Conservation (phyloP, 2,888 invertebrate species). For the Bhutanitis thaidina region DNA sequence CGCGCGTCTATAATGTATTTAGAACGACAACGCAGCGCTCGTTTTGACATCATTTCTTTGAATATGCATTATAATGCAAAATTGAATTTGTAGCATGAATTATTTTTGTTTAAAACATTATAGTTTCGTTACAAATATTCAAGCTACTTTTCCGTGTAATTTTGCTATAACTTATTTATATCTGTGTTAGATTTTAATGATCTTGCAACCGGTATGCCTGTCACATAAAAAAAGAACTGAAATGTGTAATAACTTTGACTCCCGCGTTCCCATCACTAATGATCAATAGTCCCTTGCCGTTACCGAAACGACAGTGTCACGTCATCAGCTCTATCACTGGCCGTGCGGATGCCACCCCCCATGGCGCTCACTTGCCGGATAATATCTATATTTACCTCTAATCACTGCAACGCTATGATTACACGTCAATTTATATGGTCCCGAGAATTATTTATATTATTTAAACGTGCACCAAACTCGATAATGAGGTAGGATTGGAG, state of each 20-base stretch:
- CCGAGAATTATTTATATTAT: constrained; percentile 70
- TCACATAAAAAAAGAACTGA: background rate
- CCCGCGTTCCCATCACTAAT: background rate
- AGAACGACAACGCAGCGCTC: no score
- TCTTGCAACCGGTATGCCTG: background rate
- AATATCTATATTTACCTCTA: constrained; percentile 75
- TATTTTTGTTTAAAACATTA: no score
- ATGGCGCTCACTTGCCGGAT: constrained; percentile 31
- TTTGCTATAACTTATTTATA: no score
- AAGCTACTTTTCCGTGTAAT: no score
- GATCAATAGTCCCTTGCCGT: background rate
- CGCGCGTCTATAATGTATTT: no score
- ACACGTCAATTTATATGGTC: constrained; percentile 69
- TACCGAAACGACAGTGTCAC: constrained; percentile 7
- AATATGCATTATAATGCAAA: no score
- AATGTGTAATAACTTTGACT: background rate
- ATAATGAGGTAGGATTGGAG: constrained; percentile 68
- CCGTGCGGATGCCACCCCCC: constrained; percentile 33
- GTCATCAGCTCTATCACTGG: constrained; percentile 22
- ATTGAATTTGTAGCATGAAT: no score
- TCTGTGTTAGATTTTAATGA: no score
- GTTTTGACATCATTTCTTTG: no score
- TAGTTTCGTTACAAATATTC: no score
- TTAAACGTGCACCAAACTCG: constrained; percentile 70
- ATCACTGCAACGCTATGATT: constrained; percentile 65